A percentile compares a stretch with the other conserved stretches of the same genome.
Conservation (phyloP, 2,888 invertebrate species). For the Omphaloscelis lunosa region DNA sequence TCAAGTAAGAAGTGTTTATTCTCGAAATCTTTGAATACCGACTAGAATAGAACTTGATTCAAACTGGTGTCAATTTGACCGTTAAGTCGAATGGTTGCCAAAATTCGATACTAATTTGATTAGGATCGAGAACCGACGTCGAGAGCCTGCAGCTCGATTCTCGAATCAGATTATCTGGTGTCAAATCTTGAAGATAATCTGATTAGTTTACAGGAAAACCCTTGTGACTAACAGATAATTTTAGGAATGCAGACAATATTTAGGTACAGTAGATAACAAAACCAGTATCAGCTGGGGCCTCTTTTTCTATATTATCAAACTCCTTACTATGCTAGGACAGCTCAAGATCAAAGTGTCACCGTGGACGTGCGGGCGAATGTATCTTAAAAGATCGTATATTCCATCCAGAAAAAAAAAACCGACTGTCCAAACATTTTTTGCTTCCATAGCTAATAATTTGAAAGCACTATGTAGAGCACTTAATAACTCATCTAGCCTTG, state of each 20-base stretch:
- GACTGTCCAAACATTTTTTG: neutral
- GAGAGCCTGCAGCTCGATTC: neutral
- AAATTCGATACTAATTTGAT: conserved; percentile 25
- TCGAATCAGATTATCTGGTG: neutral
- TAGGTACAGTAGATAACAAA: neutral
- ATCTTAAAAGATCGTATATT: neutral
- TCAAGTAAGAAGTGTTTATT: neutral
- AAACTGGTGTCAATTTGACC: neutral
- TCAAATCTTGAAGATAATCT: conserved; percentile 19
- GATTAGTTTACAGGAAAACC: neutral
- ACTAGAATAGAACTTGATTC: conserved; percentile 11
- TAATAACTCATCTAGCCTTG: conserved; percentile 18
- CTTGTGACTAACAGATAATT: neutral
- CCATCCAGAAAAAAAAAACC: neutral
- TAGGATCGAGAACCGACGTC: neutral
- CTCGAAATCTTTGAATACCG: neutral
- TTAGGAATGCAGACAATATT: neutral
- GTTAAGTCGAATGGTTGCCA: neutral
- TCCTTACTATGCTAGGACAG: neutral
- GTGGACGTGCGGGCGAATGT: neutral
- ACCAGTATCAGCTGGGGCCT: neutral
- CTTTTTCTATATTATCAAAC: too few relatives aligned
- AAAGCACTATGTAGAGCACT: conserved; percentile 12
- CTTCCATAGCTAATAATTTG: neutral
- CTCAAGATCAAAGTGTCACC: neutral